Conservation (phyloP, 2,797 vertebrate species). For the Manis crassicaudata region DNA sequence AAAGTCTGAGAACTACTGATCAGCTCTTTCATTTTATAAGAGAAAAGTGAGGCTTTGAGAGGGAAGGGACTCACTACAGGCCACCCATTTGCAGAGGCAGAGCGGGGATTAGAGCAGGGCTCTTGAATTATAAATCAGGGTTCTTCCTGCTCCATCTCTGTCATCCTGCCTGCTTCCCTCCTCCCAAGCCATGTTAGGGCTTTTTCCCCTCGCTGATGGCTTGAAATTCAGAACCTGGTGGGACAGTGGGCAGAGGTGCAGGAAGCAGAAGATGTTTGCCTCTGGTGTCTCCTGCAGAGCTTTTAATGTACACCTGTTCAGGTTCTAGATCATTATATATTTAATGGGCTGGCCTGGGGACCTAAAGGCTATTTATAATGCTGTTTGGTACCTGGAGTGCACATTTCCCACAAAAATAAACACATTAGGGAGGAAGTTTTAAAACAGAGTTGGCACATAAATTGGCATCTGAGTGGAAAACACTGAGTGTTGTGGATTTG, state of each 20-base stretch:
- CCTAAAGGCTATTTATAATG: slow-evolving; percentile 67
- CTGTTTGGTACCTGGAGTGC: slow-evolving; percentile 60
- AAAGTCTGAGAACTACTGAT: neutral
- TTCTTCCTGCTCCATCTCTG: neutral
- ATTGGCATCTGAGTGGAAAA: neutral
- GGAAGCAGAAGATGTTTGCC: neutral
- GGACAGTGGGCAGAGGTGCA: neutral
- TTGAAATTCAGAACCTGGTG: neutral
- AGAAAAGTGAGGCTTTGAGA: neutral
- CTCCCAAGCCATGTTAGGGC: neutral
- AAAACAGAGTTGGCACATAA: slow-evolving; percentile 10
- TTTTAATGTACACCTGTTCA: slow-evolving; percentile 38
- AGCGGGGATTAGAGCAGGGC: neutral
- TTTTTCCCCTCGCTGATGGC: neutral
- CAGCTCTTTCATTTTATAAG: neutral
- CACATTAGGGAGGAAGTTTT: slow-evolving; percentile 65
- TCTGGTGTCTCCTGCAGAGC: slow-evolving; percentile 45
- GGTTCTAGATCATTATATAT: slow-evolving; percentile 62
- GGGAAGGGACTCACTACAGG: neutral
- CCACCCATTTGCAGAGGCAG: neutral
- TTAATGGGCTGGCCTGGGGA: slow-evolving; percentile 68
- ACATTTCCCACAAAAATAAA: slow-evolving; percentile 74
- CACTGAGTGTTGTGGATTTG: neutral
- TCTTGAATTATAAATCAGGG: neutral
- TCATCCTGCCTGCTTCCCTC: neutral